A percentile compares a stretch with the other conserved stretches of the same genome.
These are phyloP conservation scores for Poecilia latipinna DNA, from an alignment of 2,113 vertebrate genomes.

Conservation along the genomic window DNA sequence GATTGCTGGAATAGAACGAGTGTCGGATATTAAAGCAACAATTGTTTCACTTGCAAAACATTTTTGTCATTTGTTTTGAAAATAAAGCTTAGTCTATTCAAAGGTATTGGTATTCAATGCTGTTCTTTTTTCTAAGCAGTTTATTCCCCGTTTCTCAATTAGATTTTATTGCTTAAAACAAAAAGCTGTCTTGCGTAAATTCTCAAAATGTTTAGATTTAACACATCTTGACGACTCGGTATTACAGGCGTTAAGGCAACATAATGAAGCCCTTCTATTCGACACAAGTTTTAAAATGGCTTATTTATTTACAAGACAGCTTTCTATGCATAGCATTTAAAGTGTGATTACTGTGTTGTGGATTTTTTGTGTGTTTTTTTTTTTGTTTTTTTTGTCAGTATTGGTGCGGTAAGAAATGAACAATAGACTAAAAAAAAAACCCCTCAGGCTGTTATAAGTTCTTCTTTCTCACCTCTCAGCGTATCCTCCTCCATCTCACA, in stretches of 20 bases:
- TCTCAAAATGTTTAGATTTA: too few species aligned
- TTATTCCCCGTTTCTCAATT: background rate
- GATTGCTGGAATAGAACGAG: background rate
- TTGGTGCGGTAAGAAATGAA: background rate
- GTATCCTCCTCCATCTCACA: conserved; percentile 15
- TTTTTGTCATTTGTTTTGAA: background rate
- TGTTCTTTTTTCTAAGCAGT: too few species aligned
- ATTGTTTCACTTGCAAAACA: background rate
- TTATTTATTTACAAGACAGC: background rate
- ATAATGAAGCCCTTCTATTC: too few species aligned
- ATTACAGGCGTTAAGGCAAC: too few species aligned
- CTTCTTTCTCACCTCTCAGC: background rate
- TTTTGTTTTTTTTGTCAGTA: background rate
- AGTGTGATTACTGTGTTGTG: background rate
- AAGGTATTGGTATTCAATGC: background rate
- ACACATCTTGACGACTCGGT: too few species aligned
- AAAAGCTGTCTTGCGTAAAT: too few species aligned
- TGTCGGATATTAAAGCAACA: too few species aligned
- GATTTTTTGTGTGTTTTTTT: background rate
- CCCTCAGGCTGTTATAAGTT: background rate
- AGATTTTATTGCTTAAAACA: background rate
- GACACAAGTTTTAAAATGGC: too few species aligned
- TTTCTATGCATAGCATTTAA: background rate
- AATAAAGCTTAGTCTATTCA: background rate
- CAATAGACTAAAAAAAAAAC: too few species aligned